phyloP scores from a whole-genome alignment of 2,888 invertebrate species.

The Amphipoea oculea region DNA sequence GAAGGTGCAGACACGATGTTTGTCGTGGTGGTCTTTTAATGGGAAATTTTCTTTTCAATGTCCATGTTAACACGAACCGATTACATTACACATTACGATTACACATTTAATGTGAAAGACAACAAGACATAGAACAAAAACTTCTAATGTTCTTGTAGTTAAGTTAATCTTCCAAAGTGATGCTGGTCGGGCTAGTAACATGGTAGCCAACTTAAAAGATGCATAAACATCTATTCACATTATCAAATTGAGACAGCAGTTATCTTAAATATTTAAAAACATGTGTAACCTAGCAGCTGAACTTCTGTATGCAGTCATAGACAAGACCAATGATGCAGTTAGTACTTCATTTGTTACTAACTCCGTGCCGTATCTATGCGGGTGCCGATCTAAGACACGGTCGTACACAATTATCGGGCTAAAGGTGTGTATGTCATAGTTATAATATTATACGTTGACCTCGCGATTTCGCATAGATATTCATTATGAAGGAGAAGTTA shows the following conservation, averaged over 20 bases:
- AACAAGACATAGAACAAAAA: neutral
- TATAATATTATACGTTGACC: constrained; percentile 58
- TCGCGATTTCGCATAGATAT: constrained; percentile 49
- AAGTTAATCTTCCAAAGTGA: neutral
- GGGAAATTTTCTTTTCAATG: constrained; percentile 1
- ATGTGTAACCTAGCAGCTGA: neutral
- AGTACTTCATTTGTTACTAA: constrained; percentile 26
- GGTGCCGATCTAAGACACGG: constrained; percentile 50
- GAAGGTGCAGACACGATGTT: constrained; percentile 36
- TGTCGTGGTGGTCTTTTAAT: constrained; percentile 27
- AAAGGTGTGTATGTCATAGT: constrained; percentile 53
- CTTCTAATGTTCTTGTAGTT: neutral
- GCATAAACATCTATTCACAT: neutral
- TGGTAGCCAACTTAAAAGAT: neutral
- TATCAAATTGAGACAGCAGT: neutral
- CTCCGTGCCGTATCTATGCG: constrained; percentile 27
- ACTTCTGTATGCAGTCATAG: neutral
- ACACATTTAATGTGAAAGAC: neutral
- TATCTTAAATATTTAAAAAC: neutral
- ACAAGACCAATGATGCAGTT: neutral
- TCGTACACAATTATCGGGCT: constrained; percentile 53
- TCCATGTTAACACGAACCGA: neutral
- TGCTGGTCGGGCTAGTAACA: neutral
- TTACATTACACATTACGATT: too few relatives aligned
- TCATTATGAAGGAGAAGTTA: constrained; percentile 40